phyloP scores from a whole-genome alignment of 2,888 invertebrate species.

The Dinocampus coccinellae region DNA sequence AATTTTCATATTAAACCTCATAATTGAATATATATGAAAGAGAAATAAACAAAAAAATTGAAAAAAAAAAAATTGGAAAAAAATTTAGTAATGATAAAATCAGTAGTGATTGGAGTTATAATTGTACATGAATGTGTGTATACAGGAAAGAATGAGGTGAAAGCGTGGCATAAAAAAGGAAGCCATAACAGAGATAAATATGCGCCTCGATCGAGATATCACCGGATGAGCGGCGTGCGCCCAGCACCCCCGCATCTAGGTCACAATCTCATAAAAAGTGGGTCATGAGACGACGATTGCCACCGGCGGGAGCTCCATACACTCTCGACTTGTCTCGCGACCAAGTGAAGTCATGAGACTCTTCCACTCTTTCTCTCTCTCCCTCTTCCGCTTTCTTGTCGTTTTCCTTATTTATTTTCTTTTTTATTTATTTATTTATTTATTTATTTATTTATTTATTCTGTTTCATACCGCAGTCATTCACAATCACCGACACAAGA shows the following conservation, averaged over 20 bases:
- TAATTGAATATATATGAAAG: not conserved
- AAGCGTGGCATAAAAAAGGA: constrained; percentile 35
- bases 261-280: constrained; percentile 58
- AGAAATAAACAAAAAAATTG: no score
- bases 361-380: not conserved
- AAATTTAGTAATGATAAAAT: no score
- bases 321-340: constrained; percentile 47
- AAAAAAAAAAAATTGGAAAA: no score
- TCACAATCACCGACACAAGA: not conserved
- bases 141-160: constrained; percentile 34
- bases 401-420: no score
- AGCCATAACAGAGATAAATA: constrained; percentile 29
- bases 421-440: no score
- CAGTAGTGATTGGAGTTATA: not conserved
- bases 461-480: constrained; percentile 15
- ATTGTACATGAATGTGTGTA: constrained; percentile 12
- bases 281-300: constrained; percentile 66
- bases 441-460: no score
- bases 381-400: no score
- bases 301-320: constrained; percentile 42
- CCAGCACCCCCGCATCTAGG: constrained; percentile 63
- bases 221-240: constrained; percentile 44
- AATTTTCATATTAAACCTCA: no score
- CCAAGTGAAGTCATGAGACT: constrained; percentile 42
- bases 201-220: not conserved